Percentiles rank a stretch among this genome's conserved stretches.
Evolutionary conservation across 2,888 invertebrate species (phyloP).

Genomic region (Drosophila putrida): DNA sequence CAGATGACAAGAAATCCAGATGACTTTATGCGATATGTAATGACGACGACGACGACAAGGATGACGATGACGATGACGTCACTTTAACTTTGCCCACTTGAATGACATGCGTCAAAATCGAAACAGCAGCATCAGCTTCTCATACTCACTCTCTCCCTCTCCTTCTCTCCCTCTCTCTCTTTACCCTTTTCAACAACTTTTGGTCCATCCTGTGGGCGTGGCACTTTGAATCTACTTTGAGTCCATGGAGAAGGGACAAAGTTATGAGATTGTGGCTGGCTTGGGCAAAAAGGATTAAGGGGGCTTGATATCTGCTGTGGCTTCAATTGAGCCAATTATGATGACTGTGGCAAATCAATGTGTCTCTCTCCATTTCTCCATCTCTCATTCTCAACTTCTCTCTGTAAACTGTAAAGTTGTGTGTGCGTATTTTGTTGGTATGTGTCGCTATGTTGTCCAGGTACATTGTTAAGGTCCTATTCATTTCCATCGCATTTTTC

Average conservation of each 20-base stretch:
- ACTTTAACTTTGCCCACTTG: conserved; percentile 28
- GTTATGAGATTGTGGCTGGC: conserved; percentile 55
- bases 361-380: neutral
- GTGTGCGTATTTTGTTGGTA: neutral
- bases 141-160: neutral
- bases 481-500: neutral
- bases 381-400: neutral
- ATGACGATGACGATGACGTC: conserved; percentile 39
- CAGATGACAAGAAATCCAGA: conserved; percentile 52
- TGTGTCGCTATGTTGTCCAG: neutral
- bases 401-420: neutral
- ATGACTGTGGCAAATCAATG: conserved; percentile 31
- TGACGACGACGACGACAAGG: neutral
- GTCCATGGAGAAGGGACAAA: conserved; percentile 1
- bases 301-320: conserved; percentile 20
- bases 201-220: conserved; percentile 47
- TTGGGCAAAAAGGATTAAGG: conserved; percentile 51
- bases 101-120: conserved; percentile 27
- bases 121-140: conserved; percentile 14
- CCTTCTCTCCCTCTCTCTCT: neutral
- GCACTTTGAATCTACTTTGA: conserved; percentile 10
- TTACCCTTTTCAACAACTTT: neutral
- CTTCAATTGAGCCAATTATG: conserved; percentile 61
- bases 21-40: conserved; percentile 38
- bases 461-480: neutral